phyloP scores from a whole-genome alignment of 2,797 vertebrate genomes.

The Gouania willdenowi region DNA sequence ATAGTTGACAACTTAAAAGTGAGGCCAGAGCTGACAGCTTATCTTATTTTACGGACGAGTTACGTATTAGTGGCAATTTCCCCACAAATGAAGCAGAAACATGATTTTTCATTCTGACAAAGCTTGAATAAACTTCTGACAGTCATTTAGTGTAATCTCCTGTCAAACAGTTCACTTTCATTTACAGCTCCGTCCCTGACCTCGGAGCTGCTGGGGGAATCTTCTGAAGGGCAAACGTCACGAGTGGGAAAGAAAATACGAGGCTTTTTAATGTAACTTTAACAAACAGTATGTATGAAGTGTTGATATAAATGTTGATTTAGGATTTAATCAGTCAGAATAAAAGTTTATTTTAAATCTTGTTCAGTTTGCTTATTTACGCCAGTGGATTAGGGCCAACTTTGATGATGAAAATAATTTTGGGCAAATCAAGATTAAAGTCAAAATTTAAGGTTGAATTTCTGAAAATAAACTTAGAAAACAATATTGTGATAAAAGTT shows the following conservation, averaged over 20 bases:
- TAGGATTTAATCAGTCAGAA: too few species aligned
- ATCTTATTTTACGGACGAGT: constrained; percentile 12
- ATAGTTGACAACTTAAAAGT: constrained; percentile 22
- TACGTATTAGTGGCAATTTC: constrained; percentile 5
- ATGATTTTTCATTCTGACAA: constrained; percentile 19
- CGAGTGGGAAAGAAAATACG: neutral
- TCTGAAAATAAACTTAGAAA: too few species aligned
- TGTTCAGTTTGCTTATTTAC: too few species aligned
- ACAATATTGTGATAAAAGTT: too few species aligned
- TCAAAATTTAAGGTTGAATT: too few species aligned
- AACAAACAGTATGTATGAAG: too few species aligned
- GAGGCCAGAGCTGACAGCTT: neutral
- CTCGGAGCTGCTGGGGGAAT: constrained; percentile 1
- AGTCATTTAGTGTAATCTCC: constrained; percentile 16
- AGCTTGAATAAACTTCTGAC: neutral
- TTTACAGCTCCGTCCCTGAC: neutral
- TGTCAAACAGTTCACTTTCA: neutral
- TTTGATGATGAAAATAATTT: too few species aligned
- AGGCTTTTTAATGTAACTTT: too few species aligned
- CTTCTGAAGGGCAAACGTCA: neutral
- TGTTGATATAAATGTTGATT: too few species aligned
- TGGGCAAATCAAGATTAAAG: too few species aligned
- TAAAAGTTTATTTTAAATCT: too few species aligned
- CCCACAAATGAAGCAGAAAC: neutral
- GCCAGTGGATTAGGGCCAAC: too few species aligned